A percentile compares a stretch with the other conserved stretches of the same genome.
These are phyloP conservation scores for Portevinia maculata DNA, from an alignment of 2,888 invertebrate species.

Conservation along the genomic window DNA sequence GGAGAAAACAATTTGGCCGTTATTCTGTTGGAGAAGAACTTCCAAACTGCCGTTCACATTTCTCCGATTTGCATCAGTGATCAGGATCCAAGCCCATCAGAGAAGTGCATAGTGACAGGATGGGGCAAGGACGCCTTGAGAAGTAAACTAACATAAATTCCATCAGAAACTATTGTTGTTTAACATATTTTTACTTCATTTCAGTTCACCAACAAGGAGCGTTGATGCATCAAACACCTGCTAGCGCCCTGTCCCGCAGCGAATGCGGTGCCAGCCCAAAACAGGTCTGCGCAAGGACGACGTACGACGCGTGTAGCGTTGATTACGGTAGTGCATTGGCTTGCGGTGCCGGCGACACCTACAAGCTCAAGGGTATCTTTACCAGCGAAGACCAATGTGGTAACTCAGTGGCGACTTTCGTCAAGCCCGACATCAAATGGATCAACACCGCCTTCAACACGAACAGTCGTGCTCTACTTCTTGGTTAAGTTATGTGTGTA, in stretches of 20 bases:
- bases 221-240: slow-evolving; percentile 89
- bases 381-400: slow-evolving; percentile 89
- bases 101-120: slow-evolving; percentile 90
- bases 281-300: slow-evolving; percentile 87
- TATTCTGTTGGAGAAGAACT: slow-evolving; percentile 86
- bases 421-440: slow-evolving; percentile 86
- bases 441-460: slow-evolving; percentile 80
- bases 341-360: slow-evolving; percentile 88
- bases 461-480: slow-evolving; percentile 63
- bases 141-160: slow-evolving; percentile 84
- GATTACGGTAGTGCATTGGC: slow-evolving; percentile 92
- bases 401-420: slow-evolving; percentile 85
- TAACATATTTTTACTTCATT: slow-evolving; percentile 20
- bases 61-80: slow-evolving; percentile 89
- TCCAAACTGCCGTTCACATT: slow-evolving; percentile 88
- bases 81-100: slow-evolving; percentile 84
- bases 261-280: slow-evolving; percentile 79
- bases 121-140: slow-evolving; percentile 92
- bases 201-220: slow-evolving; percentile 89
- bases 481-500: slow-evolving; percentile 48
- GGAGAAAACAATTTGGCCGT: slow-evolving; percentile 89
- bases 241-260: slow-evolving; percentile 86
- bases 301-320: slow-evolving; percentile 90
- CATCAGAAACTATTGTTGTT: background rate
- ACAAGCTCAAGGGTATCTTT: slow-evolving; percentile 89